Evolutionary conservation across 2,113 vertebrate species (phyloP).

Genomic region (Columbina picui): DNA sequence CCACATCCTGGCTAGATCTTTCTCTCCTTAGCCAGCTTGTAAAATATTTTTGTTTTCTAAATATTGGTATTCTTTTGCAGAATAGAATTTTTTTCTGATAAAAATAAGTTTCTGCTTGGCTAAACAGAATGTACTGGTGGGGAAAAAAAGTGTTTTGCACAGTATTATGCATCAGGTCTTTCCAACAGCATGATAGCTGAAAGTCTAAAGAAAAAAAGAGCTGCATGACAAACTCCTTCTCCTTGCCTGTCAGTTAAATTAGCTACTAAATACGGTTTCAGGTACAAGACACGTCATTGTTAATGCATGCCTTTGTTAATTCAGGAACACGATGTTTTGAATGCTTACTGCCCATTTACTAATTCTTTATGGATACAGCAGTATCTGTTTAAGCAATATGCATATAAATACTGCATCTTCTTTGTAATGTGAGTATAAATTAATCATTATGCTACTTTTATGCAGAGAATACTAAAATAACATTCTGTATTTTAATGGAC

Average conservation of each 20-base stretch:
- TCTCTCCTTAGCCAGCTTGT: background rate
- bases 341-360: background rate
- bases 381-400: background rate
- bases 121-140: background rate
- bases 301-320: conserved; percentile 28
- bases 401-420: background rate
- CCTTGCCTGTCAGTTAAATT: conserved; percentile 16
- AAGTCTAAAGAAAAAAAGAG: background rate
- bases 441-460: background rate
- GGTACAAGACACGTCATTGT: conserved; percentile 2
- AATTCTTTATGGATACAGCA: background rate
- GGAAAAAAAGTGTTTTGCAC: background rate
- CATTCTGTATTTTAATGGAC: background rate
- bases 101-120: background rate
- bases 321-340: background rate
- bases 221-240: background rate
- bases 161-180: background rate
- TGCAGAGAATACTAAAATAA: background rate
- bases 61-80: background rate
- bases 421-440: background rate
- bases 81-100: background rate
- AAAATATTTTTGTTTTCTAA: background rate
- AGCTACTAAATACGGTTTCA: conserved; percentile 37
- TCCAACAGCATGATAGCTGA: background rate
- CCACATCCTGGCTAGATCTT: background rate